Percentiles rank a stretch among this genome's conserved stretches.
Evolutionary conservation across 2,888 invertebrate genomes (phyloP).

Genomic region (Phyllotreta striolata): DNA sequence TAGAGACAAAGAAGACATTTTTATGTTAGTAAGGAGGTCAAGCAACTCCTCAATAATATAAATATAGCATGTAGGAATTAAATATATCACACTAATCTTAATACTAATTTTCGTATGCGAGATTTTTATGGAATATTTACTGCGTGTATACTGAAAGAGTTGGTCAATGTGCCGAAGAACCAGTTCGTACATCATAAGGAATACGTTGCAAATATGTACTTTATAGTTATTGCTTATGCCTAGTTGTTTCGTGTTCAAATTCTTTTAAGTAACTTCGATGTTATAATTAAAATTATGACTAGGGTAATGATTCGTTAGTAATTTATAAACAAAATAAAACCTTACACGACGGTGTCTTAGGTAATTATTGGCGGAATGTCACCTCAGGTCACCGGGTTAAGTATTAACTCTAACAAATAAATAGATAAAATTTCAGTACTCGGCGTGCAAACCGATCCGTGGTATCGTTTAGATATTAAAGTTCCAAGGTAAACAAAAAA

Average conservation of each 20-base stretch:
- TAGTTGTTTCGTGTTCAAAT: no score
- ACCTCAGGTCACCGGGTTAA: constrained; percentile 2
- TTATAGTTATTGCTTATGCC: no score
- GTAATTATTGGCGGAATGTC: not conserved
- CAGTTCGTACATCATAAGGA: no score
- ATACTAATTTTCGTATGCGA: constrained; percentile 7
- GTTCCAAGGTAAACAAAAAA: constrained; percentile 9
- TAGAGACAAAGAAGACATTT: no score
- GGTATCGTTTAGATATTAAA: not conserved
- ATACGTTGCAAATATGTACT: no score
- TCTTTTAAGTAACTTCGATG: no score
- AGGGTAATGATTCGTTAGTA: no score
- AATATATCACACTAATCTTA: constrained; percentile 15
- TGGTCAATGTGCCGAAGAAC: no score
- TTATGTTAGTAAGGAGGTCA: no score
- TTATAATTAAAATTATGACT: no score
- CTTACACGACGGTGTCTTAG: not conserved
- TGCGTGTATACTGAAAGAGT: not conserved
- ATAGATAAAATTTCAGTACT: not conserved
- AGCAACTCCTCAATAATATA: not conserved
- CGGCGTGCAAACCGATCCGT: not conserved
- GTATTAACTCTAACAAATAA: not conserved
- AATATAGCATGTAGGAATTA: constrained; percentile 3
- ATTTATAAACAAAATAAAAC: constrained; percentile 5
- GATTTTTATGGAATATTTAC: constrained; percentile 4